Evolutionary conservation across 2,113 vertebrate genomes (phyloP).

Genomic region (Suncus etruscus): DNA sequence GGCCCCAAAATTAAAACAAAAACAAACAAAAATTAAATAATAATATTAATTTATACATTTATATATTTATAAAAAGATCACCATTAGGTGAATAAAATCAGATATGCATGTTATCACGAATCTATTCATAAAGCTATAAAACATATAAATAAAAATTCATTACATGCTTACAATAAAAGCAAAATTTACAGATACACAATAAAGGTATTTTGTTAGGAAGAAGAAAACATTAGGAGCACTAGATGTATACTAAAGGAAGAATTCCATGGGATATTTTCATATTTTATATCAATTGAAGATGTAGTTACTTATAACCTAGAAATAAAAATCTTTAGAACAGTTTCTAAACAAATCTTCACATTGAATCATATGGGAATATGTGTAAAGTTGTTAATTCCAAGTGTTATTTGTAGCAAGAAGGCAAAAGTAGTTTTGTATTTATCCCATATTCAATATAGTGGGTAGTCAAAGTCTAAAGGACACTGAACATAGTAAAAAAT

Average conservation of each 20-base stretch:
- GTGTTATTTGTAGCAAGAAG: neutral
- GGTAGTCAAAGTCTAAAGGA: neutral
- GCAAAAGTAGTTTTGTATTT: neutral
- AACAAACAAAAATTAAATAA: no score
- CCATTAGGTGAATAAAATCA: no score
- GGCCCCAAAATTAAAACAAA: no score
- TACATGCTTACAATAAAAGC: no score
- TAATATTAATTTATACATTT: no score
- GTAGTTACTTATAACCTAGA: neutral
- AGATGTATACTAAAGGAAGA: neutral
- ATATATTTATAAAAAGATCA: no score
- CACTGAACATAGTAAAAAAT: neutral
- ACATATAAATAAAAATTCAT: no score
- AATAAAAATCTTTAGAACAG: neutral
- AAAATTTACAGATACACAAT: no score
- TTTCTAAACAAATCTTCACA: neutral
- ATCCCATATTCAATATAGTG: neutral
- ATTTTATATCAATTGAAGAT: neutral
- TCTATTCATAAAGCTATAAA: no score
- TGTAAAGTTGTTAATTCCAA: neutral
- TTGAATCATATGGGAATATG: neutral
- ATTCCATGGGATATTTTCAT: neutral
- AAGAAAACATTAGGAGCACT: no score
- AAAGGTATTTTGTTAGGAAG: no score
- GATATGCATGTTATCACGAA: no score